These are phyloP conservation scores for Notodromas monacha DNA, from an alignment of 2,888 invertebrate species.

Conservation along the genomic window DNA sequence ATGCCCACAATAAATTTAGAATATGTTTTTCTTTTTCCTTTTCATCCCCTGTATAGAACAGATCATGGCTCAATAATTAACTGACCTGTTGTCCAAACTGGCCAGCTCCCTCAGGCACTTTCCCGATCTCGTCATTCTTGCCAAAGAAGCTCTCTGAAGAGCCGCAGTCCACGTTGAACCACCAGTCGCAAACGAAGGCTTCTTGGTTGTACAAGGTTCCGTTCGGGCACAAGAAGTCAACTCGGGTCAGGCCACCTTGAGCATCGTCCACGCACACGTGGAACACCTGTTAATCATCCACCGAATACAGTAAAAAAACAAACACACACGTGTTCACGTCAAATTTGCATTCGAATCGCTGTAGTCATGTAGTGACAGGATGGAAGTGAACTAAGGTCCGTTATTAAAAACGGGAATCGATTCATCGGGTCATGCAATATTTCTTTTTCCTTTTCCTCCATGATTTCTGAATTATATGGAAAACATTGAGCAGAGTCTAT, in stretches of 20 bases:
- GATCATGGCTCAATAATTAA: not conserved
- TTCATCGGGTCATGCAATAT: too few species aligned
- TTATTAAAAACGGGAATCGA: too few species aligned
- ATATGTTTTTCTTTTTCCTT: not conserved
- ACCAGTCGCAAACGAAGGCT: constrained; percentile 4
- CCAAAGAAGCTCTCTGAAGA: not conserved
- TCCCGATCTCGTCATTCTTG: not conserved
- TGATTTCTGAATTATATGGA: too few species aligned
- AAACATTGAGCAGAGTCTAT: too few species aligned
- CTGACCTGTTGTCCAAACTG: not conserved
- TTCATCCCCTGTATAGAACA: not conserved
- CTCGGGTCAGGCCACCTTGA: not conserved
- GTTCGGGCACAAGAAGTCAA: not conserved
- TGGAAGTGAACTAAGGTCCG: too few species aligned
- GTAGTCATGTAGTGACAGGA: too few species aligned
- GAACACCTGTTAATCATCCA: too few species aligned
- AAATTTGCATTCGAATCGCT: too few species aligned
- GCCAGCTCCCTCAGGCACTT: not conserved
- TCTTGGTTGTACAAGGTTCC: not conserved
- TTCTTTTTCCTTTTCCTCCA: too few species aligned
- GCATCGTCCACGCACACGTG: not conserved
- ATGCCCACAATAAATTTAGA: not conserved
- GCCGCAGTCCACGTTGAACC: not conserved
- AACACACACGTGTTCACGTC: too few species aligned
- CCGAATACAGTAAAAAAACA: too few species aligned